Percentiles rank a stretch among this genome's conserved stretches.
Evolutionary conservation across 2,113 vertebrate species (phyloP).

Genomic region (Lophura nycthemera): DNA sequence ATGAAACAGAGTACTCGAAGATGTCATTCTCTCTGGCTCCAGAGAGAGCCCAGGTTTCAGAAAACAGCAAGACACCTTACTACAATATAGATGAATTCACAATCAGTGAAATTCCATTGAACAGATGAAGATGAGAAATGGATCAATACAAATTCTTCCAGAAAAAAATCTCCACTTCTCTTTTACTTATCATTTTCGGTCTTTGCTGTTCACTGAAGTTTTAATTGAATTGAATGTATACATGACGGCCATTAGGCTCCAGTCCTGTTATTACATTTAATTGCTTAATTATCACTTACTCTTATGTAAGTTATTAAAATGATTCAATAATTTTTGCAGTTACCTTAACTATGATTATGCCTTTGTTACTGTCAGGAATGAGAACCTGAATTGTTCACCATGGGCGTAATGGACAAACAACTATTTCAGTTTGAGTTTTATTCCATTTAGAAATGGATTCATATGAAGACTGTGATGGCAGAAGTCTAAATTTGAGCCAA

Average conservation of each 20-base stretch:
- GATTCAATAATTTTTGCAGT: background rate
- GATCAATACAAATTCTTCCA: background rate
- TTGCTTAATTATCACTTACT: slow-evolving; percentile 34
- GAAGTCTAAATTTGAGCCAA: background rate
- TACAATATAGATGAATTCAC: background rate
- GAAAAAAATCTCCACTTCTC: background rate
- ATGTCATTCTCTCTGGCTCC: background rate
- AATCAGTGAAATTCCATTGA: background rate
- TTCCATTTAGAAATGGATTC: background rate
- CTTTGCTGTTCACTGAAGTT: background rate
- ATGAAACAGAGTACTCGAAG: background rate
- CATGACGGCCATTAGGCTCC: background rate
- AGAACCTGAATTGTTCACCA: background rate
- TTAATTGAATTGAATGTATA: slow-evolving; percentile 10
- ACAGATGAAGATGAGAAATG: background rate
- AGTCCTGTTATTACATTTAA: slow-evolving; percentile 30
- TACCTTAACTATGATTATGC: background rate
- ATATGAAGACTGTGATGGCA: background rate
- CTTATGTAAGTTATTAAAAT: background rate
- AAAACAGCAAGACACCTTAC: background rate
- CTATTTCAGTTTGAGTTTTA: background rate
- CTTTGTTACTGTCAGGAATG: background rate
- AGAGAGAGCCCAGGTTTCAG: background rate
- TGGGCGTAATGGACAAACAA: background rate
- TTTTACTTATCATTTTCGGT: background rate